Evolutionary conservation across 2,113 vertebrate genomes (phyloP), one percentile per base, ranked within the genome.

Genomic region (Propithecus coquereli): DNA sequence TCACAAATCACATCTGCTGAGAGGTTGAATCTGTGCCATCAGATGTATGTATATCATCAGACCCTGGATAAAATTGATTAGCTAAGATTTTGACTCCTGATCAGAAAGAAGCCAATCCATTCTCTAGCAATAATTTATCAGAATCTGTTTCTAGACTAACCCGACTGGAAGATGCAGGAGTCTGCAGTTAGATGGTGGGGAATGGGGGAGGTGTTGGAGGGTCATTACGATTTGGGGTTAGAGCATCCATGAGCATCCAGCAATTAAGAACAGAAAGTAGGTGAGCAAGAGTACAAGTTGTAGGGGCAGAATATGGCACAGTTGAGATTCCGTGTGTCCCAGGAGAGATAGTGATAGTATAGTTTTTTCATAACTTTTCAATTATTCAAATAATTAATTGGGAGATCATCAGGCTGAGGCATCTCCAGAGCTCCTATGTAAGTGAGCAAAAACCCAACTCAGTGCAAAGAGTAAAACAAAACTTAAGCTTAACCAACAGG

Each of bases 191-290:
- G 10, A 59, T 8, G 45, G 10, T 37, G 12, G 18, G 2, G 14
- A 32, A 5, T 16, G 1, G 0, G 8, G 6, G 9, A 0, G n/a
- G n/a, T 57, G 12, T 45, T 3, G 7, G 40, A 43, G 12, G 8
- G 8, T 40, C 27, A n/a, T 23, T 63, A 18, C 27, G 2, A 50
- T 25, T 45, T 5, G 7, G 32, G 9, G 0, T 30, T 22, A 34
- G 32, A 74, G 61, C 8, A 83, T 16, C 68, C 32, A 27, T 1
- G 30, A 77, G 27, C 8, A 8, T 34, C 3, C 34, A 6, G 6
- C 1, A 8, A 10, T 1, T 25, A 0, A 13, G 9, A 10, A 23
- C 8, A 50, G 43, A 32, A 43, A 16, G 9, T 3, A 0, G 1
- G 37, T 0, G 8, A 10, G 30, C 1, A 47, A 52, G 18, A 11